A percentile compares a stretch with the other conserved stretches of the same genome.
phyloP scores from a whole-genome alignment of 2,113 vertebrate species.

The Equus przewalskii region DNA sequence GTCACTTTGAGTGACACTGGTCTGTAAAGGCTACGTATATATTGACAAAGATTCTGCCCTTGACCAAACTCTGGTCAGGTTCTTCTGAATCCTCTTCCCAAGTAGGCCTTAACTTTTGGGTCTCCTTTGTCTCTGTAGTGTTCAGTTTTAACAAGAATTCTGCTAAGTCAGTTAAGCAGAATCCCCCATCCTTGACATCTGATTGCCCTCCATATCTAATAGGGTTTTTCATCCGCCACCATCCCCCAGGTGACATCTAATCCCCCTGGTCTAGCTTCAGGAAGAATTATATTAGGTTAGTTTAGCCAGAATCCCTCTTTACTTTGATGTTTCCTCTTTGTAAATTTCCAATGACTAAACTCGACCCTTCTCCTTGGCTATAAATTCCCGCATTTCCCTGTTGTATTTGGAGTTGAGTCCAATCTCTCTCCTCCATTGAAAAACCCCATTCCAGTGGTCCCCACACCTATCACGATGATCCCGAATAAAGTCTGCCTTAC shows the following conservation, averaged over 20 bases:
- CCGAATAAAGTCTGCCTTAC: neutral
- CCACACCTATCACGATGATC: neutral
- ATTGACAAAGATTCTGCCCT: neutral
- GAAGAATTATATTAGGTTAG: neutral
- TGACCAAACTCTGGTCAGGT: neutral
- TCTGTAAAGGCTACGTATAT: neutral
- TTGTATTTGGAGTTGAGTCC: neutral
- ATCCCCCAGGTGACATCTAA: neutral
- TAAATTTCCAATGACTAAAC: neutral
- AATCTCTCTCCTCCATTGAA: too few relatives aligned
- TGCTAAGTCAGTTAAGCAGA: neutral
- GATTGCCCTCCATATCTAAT: neutral
- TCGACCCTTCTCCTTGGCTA: neutral
- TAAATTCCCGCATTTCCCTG: neutral
- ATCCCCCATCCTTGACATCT: neutral
- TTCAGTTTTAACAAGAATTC: neutral
- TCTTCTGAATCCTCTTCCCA: neutral
- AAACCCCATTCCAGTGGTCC: neutral
- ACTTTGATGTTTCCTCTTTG: neutral
- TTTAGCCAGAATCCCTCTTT: neutral
- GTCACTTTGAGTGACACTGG: neutral
- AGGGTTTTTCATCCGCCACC: neutral
- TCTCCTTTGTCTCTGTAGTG: neutral
- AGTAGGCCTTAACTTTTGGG: too few relatives aligned
- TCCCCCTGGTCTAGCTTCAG: neutral